Base-by-base conservation (phyloP, 2,888 invertebrate genomes). In the Patella depressa region DNA sequence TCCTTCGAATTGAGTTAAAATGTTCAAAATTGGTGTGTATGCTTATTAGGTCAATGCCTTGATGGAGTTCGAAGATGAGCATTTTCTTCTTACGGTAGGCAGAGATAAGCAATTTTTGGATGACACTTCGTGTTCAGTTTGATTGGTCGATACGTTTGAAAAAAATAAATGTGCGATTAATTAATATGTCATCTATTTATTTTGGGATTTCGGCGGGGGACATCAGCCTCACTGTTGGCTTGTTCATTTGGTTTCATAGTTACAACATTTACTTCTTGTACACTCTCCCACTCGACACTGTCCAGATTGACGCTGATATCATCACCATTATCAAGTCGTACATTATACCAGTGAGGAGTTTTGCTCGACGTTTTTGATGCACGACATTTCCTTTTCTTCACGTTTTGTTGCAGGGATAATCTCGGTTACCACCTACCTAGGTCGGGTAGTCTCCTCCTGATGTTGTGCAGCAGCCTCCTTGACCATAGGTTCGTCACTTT, bases 401-500 rank as follows among this genome's bases (percentile, higher is more conserved):
- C 15, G 57, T 57, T 57, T 57, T 57, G 57, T 57, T 57, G 57
- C 57, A 57, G 57, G 57, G n/a, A 57, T 57, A 57, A 57, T 57
- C 57, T 57, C 57, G 57, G 57, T 57, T 57, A 57, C 57, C 57
- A 57, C 57, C 9, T 11, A 57, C 57, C 57, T 57, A 34, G 57
- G 57, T 57, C 14, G 57, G 57, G 15, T n/a, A 17, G 5, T 57
- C 14, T 57, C 14, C 57, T 57, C 57, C n/a, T 57, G 14, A 57
- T 17, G n/a, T 17, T 17, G 14, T 57, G 57, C 14, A 14, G 14
- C 57, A 57, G 14, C 15, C 57, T 57, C 3, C 3, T 57, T 34
- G n/a, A 57, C 57, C 57, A 57, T 57, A 57, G 57, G 57, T 14
- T 57, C 57, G 57, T 17, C 57, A 57, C 57, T 57, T 57, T 57